Evolutionary conservation across 2,888 invertebrate genomes (phyloP).

Genomic region (Vannuccia rotundouncinata): DNA sequence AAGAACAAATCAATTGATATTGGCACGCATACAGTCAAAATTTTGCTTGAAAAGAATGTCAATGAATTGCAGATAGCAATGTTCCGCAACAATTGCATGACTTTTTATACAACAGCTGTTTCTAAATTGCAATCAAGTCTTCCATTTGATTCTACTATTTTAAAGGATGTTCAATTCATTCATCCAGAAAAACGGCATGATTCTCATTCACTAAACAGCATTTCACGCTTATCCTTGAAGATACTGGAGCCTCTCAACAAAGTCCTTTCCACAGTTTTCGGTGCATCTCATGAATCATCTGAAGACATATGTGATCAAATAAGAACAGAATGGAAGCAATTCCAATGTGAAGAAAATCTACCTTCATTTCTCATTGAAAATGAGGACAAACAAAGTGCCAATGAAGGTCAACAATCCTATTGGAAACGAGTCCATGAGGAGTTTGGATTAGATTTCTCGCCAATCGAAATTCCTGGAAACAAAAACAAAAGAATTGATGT

Average conservation of each 20-base stretch:
- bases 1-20: constrained; percentile 13
- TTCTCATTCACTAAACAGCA: not conserved
- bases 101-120: not conserved
- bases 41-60: not conserved
- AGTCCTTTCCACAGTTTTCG: constrained; percentile 17
- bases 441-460: constrained; percentile 9
- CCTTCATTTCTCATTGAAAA: constrained; percentile 22
- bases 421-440: constrained; percentile 29
- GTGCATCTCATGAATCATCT: constrained; percentile 22
- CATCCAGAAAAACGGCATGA: constrained; percentile 18
- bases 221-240: constrained; percentile 24
- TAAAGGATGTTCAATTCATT: constrained; percentile 1
- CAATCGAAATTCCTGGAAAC: not conserved
- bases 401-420: constrained; percentile 26
- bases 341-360: constrained; percentile 28
- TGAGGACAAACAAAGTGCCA: constrained; percentile 1
- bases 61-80: not conserved
- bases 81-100: not conserved
- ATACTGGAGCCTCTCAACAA: constrained; percentile 28
- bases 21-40: not conserved
- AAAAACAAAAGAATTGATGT: constrained; percentile 13
- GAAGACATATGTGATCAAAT: constrained; percentile 32
- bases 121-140: not conserved
- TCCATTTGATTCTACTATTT: constrained; percentile 8
- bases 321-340: constrained; percentile 19